These are phyloP conservation scores for Boleophthalmus pectinirostris DNA, from an alignment of 2,113 vertebrate genomes.

Conservation along the genomic window DNA sequence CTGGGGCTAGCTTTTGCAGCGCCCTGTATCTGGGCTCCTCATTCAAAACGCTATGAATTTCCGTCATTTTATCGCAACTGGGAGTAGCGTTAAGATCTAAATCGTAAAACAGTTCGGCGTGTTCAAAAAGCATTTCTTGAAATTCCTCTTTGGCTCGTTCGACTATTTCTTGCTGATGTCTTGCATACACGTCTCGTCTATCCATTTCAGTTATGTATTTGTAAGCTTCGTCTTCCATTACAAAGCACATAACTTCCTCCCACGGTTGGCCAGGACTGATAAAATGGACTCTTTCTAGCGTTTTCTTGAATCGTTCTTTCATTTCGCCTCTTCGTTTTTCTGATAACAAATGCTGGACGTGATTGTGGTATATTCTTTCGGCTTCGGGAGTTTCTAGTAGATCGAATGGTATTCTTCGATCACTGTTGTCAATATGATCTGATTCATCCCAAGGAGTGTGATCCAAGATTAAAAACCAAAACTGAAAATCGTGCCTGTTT, in stretches of 20 bases:
- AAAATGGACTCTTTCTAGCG: constrained; percentile 93
- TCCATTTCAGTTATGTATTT: constrained; percentile 95
- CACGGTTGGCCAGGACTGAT: constrained; percentile 95
- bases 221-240: constrained; percentile 96
- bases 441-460: constrained; percentile 96
- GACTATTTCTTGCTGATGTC: constrained; percentile 97
- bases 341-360: constrained; percentile 93
- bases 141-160: constrained; percentile 99
- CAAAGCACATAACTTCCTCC: constrained; percentile 98
- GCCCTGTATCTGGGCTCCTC: constrained; percentile 98
- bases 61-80: constrained; percentile 97
- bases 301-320: constrained; percentile 98
- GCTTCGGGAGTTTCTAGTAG: constrained; percentile 88
- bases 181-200: constrained; percentile 92
- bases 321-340: constrained; percentile 95
- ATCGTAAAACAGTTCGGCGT: constrained; percentile 98
- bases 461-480: constrained; percentile 92
- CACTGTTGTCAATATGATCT: constrained; percentile 93
- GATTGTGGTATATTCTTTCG: constrained; percentile 93
- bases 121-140: constrained; percentile 99
- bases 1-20: constrained; percentile 97
- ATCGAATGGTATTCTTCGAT: constrained; percentile 96
- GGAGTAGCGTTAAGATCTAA: constrained; percentile 97
- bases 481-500: constrained; percentile 89
- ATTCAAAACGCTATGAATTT: constrained; percentile 93